phyloP scores from a whole-genome alignment of 1,140 invertebrate species.

The Saccostrea echinata region DNA sequence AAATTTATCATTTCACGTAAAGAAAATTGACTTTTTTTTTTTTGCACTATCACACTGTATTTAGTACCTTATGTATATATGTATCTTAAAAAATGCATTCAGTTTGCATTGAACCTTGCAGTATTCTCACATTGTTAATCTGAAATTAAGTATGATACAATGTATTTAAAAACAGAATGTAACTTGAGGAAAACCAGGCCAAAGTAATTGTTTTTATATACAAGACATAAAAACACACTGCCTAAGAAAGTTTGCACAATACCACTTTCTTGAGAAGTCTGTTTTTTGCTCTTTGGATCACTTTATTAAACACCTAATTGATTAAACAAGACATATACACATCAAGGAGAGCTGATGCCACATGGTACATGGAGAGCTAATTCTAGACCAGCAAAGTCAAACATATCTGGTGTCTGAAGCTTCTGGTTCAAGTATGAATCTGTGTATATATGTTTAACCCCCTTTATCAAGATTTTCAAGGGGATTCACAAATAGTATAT shows the following conservation, averaged over 20 bases:
- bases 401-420: neutral
- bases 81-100: too few species aligned
- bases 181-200: too few species aligned
- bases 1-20: too few species aligned
- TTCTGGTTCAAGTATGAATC: neutral
- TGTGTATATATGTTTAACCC: neutral
- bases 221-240: too few species aligned
- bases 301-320: constrained; percentile 4
- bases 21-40: too few species aligned
- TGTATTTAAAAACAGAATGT: too few species aligned
- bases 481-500: neutral
- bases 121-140: too few species aligned
- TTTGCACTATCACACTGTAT: too few species aligned
- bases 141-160: too few species aligned
- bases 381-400: neutral
- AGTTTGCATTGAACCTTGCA: too few species aligned
- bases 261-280: neutral
- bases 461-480: neutral
- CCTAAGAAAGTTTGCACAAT: neutral
- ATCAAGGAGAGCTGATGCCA: neutral
- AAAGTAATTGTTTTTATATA: too few species aligned
- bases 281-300: neutral
- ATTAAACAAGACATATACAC: neutral
- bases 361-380: constrained; percentile 12
- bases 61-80: too few species aligned